phyloP scores from a whole-genome alignment of 1,140 invertebrate genomes.

The Capitella teleta region DNA sequence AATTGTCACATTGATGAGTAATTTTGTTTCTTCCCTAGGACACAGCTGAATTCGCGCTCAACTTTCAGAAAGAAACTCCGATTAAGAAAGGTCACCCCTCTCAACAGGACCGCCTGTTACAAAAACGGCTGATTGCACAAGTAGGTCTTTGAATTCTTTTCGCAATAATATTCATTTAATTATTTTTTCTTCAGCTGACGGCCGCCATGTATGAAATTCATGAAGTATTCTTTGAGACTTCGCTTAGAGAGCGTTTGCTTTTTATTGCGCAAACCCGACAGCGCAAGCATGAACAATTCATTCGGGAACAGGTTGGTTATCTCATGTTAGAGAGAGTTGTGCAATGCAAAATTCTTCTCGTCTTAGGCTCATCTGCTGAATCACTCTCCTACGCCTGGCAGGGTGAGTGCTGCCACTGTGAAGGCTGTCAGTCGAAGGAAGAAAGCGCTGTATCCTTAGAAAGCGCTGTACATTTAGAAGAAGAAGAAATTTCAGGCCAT shows the following conservation, averaged over 20 bases:
- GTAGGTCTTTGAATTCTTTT: conserved; percentile 14
- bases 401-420: conserved; percentile 30
- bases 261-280: conserved; percentile 26
- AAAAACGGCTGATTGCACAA: conserved; percentile 34
- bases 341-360: background rate
- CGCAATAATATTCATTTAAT: background rate
- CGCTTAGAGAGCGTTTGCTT: conserved; percentile 25
- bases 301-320: conserved; percentile 14
- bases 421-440: conserved; percentile 32
- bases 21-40: conserved; percentile 20
- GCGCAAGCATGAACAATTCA: conserved; percentile 18
- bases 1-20: background rate
- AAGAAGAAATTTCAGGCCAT: too few species aligned
- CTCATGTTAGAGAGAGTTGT: background rate
- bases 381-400: conserved; percentile 4
- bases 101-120: conserved; percentile 25
- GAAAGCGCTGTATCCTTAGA: conserved; percentile 33
- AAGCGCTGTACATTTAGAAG: too few species aligned
- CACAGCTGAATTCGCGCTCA: conserved; percentile 31
- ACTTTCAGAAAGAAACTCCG: conserved; percentile 32
- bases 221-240: conserved; percentile 36
- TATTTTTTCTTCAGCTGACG: conserved; percentile 25
- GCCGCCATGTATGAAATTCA: conserved; percentile 34
- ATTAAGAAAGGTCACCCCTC: conserved; percentile 29
- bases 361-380: background rate